These are phyloP conservation scores for Campaea margaritaria DNA, from an alignment of 2,888 invertebrate species.

Conservation along the genomic window DNA sequence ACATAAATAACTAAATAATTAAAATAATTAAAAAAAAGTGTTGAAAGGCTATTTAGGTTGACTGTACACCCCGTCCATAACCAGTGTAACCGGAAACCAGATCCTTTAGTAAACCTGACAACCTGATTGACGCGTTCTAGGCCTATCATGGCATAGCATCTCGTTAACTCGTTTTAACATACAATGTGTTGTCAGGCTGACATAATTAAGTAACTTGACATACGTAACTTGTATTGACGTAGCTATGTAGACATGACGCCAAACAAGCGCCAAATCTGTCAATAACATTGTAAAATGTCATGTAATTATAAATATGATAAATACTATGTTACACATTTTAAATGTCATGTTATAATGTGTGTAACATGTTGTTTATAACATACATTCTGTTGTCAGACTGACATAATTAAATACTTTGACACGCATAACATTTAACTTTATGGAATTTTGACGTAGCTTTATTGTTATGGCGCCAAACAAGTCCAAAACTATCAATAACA, in stretches of 20 bases:
- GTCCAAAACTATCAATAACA: not conserved
- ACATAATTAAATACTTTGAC: constrained; percentile 24
- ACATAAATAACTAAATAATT: too few species aligned
- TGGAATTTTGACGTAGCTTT: constrained; percentile 7
- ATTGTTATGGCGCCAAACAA: constrained; percentile 5
- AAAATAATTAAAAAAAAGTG: too few species aligned
- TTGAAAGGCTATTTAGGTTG: not conserved
- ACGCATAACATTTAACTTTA: constrained; percentile 5
- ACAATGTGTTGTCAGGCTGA: constrained; percentile 28
- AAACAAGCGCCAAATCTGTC: not conserved
- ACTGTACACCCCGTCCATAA: constrained; percentile 16
- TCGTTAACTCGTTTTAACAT: constrained; percentile 31
- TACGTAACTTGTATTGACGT: constrained; percentile 4
- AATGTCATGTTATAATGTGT: too few species aligned
- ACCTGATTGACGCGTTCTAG: constrained; percentile 15
- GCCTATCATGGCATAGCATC: constrained; percentile 25
- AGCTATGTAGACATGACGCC: constrained; percentile 11
- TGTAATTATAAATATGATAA: not conserved
- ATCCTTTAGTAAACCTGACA: constrained; percentile 23
- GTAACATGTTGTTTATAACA: too few species aligned
- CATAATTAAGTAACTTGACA: constrained; percentile 25
- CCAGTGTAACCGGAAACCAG: constrained; percentile 24
- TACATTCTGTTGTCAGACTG: constrained; percentile 29
- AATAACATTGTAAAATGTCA: not conserved
- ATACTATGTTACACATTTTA: not conserved